A percentile compares a stretch with the other conserved stretches of the same genome.
These are phyloP conservation scores for Osmoderma eremita DNA, from an alignment of 2,888 invertebrate genomes.

Conservation along the genomic window DNA sequence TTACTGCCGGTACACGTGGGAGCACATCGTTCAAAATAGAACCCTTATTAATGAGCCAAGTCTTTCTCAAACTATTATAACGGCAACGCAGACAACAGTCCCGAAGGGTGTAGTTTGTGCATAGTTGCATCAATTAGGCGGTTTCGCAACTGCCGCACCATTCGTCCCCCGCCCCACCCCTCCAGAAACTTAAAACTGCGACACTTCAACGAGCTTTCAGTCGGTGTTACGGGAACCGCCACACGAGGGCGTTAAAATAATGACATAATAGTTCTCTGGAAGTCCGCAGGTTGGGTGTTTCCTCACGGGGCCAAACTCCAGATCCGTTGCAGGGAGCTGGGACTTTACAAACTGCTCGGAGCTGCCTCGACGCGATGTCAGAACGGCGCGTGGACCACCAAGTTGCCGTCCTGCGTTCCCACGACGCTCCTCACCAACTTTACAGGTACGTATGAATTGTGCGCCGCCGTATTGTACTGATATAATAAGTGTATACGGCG, in stretches of 20 bases:
- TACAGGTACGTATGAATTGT: constrained; percentile 69
- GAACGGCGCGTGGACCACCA: constrained; percentile 83
- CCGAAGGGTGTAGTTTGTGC: constrained; percentile 27
- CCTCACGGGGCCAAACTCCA: constrained; percentile 82
- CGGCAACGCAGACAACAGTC: constrained; percentile 3
- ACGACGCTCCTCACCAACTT: constrained; percentile 88
- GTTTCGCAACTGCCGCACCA: not conserved
- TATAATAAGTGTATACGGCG: constrained; percentile 13
- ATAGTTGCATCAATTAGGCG: constrained; percentile 27
- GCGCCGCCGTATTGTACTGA: constrained; percentile 9
- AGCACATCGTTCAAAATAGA: not conserved
- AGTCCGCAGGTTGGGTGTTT: constrained; percentile 73
- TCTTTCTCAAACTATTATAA: constrained; percentile 6
- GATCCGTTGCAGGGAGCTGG: constrained; percentile 82
- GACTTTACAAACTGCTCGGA: constrained; percentile 85
- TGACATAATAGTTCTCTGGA: constrained; percentile 49
- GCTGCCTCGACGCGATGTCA: constrained; percentile 80
- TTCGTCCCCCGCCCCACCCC: not conserved
- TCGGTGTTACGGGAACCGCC: constrained; percentile 33
- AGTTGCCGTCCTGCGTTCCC: constrained; percentile 85
- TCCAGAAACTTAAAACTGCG: constrained; percentile 22
- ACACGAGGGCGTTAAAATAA: constrained; percentile 39
- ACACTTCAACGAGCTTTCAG: constrained; percentile 36
- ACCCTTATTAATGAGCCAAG: not conserved
- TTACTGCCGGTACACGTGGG: not conserved